Conservation (phyloP, 2,113 vertebrate genomes). For the Notiomystis cincta region DNA sequence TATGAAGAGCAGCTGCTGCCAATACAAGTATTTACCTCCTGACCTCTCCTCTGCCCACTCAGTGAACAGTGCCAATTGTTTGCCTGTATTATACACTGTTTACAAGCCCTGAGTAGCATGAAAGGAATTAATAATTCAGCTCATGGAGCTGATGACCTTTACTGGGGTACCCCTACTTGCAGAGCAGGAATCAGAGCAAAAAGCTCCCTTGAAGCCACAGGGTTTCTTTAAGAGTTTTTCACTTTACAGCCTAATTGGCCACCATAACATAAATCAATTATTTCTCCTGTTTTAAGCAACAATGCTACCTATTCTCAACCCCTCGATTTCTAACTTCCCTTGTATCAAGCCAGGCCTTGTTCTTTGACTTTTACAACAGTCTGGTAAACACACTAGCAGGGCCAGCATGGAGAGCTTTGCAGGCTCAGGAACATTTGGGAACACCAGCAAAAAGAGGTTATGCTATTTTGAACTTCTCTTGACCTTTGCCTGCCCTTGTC, state of each 20-base stretch:
- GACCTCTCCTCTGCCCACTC: conserved; percentile 78
- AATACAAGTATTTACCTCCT: conserved; percentile 80
- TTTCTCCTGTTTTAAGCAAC: conserved; percentile 82
- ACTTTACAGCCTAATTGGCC: conserved; percentile 89
- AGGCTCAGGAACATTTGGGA: conserved; percentile 67
- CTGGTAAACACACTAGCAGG: conserved; percentile 59
- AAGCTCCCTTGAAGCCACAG: conserved; percentile 66
- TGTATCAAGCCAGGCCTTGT: conserved; percentile 73
- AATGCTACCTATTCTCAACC: conserved; percentile 83
- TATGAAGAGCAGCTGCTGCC: conserved; percentile 78
- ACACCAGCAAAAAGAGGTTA: conserved; percentile 71
- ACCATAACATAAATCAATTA: conserved; percentile 85
- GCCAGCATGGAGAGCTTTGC: conserved; percentile 50
- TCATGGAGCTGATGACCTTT: conserved; percentile 73
- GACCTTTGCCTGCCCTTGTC: conserved; percentile 82
- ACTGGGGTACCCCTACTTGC: conserved; percentile 71
- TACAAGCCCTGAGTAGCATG: conserved; percentile 78
- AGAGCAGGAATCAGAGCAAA: conserved; percentile 69
- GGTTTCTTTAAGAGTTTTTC: conserved; percentile 71
- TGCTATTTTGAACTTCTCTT: conserved; percentile 81
- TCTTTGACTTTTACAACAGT: conserved; percentile 79
- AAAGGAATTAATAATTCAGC: conserved; percentile 82
- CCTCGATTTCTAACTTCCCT: conserved; percentile 70
- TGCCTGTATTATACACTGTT: conserved; percentile 77
- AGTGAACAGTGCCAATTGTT: conserved; percentile 84